These are phyloP conservation scores for Meleagris gallopavo DNA, from an alignment of 2,113 vertebrate species.

Conservation along the genomic window DNA sequence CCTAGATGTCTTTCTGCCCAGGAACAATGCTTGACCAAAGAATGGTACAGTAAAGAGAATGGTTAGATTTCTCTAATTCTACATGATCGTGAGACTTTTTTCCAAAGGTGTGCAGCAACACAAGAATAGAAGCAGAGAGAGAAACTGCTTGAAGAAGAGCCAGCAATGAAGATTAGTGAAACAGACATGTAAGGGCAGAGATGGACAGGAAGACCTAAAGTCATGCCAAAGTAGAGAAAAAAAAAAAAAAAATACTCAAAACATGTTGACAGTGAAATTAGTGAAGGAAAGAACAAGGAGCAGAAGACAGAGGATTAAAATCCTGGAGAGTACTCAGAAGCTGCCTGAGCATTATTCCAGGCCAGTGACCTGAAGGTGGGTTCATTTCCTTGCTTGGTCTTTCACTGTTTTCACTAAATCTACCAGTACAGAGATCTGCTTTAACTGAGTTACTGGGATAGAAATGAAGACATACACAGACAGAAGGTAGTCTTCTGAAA, in stretches of 20 bases:
- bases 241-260: neutral
- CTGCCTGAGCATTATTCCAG: constrained; percentile 53
- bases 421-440: neutral
- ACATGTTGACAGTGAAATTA: neutral
- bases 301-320: constrained; percentile 33
- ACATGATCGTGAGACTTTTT: neutral
- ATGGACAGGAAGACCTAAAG: neutral
- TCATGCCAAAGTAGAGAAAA: neutral
- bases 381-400: constrained; percentile 28
- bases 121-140: constrained; percentile 8
- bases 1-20: neutral
- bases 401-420: neutral
- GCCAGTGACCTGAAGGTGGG: constrained; percentile 50
- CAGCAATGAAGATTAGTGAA: constrained; percentile 32
- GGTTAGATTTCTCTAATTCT: neutral
- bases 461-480: neutral
- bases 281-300: constrained; percentile 1
- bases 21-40: constrained; percentile 1
- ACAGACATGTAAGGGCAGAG: constrained; percentile 9
- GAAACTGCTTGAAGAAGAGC: constrained; percentile 14
- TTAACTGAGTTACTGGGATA: neutral
- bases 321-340: neutral
- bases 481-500: neutral
- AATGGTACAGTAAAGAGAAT: neutral
- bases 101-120: neutral